These are phyloP conservation scores for Phenganax stokvisi DNA, from an alignment of 92 coral and sea anemone species.

Conservation along the genomic window DNA sequence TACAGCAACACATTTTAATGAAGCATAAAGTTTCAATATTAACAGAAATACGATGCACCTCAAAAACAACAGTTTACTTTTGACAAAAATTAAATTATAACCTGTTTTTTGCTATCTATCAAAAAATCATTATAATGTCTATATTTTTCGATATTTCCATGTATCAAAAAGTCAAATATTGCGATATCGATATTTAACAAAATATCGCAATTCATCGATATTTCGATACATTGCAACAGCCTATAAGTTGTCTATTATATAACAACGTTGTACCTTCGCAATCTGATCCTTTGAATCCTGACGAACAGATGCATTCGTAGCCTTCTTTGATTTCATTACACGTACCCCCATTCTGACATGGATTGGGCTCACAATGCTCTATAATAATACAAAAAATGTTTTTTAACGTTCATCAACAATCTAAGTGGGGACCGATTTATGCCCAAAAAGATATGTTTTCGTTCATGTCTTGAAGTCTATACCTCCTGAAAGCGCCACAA, in stretches of 20 bases:
- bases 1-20: too few relatives aligned
- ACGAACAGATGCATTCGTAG: conserved; percentile 89
- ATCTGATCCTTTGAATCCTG: conserved; percentile 94
- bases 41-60: too few relatives aligned
- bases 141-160: too few relatives aligned
- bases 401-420: neutral
- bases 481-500: too few relatives aligned
- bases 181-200: too few relatives aligned
- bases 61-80: too few relatives aligned
- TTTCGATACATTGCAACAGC: neutral
- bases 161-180: too few relatives aligned
- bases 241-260: neutral
- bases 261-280: conserved; percentile 67
- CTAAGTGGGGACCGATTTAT: neutral
- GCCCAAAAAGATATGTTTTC: neutral
- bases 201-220: neutral
- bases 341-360: conserved; percentile 94
- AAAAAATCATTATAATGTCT: too few relatives aligned
- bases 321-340: conserved; percentile 95
- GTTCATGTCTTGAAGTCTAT: neutral
- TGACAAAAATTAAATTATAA: too few relatives aligned
- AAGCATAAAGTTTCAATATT: too few relatives aligned
- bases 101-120: too few relatives aligned
- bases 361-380: conserved; percentile 66
- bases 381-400: neutral